Evolutionary conservation across 2,888 invertebrate species (phyloP).

Genomic region (Eristalis arbustorum): DNA sequence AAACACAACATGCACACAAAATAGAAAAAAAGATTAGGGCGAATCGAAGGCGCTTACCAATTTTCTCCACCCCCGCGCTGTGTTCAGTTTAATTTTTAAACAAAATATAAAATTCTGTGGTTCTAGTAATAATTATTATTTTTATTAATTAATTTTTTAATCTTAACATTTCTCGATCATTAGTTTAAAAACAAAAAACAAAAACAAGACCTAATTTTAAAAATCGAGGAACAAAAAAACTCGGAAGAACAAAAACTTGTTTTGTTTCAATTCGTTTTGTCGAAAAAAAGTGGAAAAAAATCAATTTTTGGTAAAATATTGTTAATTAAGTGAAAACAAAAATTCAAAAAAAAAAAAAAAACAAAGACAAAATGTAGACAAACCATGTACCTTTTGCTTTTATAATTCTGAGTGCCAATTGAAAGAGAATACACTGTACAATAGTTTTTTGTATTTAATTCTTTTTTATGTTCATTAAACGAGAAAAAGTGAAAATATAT

Average conservation of each 20-base stretch:
- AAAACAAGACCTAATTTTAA: conserved; percentile 33
- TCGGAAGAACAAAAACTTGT: conserved; percentile 28
- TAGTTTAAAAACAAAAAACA: conserved; percentile 38
- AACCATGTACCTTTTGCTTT: conserved; percentile 60
- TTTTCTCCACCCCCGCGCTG: conserved; percentile 76
- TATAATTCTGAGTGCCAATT: conserved; percentile 67
- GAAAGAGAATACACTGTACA: conserved; percentile 52
- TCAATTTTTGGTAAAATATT: not conserved
- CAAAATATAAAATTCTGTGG: conserved; percentile 72
- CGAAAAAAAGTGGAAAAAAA: not conserved
- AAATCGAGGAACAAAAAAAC: conserved; percentile 18
- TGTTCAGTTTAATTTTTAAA: conserved; percentile 77
- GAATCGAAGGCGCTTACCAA: conserved; percentile 53
- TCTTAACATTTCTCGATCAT: conserved; percentile 50
- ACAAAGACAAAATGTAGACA: conserved; percentile 17
- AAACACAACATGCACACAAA: not conserved
- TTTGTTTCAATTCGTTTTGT: not conserved
- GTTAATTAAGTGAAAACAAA: not conserved
- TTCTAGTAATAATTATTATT: conserved; percentile 72
- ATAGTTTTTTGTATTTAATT: conserved; percentile 49
- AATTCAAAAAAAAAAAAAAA: conserved; percentile 8
- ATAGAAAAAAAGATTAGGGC: conserved; percentile 4
- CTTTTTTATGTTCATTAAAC: conserved; percentile 44
- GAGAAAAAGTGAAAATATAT: not conserved
- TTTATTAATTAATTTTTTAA: conserved; percentile 72